Conservation (phyloP, 23 tunicate species). For the Halocynthia roretzi region DNA sequence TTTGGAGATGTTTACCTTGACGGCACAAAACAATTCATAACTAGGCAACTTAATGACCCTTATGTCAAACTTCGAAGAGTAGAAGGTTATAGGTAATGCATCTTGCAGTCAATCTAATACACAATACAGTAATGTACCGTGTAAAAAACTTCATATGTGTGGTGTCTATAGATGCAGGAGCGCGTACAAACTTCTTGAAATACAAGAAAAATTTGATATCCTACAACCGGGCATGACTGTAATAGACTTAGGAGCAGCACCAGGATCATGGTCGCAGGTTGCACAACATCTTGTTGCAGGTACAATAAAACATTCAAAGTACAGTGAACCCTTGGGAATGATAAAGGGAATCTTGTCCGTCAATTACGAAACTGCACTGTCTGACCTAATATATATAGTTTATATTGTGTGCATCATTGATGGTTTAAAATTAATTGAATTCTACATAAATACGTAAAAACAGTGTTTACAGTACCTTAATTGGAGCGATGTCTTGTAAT, state of each 20-base stretch:
- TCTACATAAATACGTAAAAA: no score
- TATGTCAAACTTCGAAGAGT: constrained; percentile 54
- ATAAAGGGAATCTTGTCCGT: no score
- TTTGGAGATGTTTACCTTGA: constrained; percentile 49
- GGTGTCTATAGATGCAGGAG: constrained; percentile 63
- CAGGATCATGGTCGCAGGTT: constrained; percentile 98
- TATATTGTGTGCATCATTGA: background rate
- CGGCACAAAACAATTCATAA: constrained; percentile 51
- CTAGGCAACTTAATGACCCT: constrained; percentile 70
- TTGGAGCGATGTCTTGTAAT: no score
- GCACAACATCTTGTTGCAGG: constrained; percentile 21
- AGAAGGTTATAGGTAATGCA: constrained; percentile 61
- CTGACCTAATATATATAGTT: background rate
- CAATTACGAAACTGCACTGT: no score
- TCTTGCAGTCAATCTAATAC: background rate
- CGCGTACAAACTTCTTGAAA: constrained; percentile 76
- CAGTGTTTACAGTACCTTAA: no score
- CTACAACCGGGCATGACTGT: constrained; percentile 56
- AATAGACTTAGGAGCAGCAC: constrained; percentile 78
- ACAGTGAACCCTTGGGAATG: no score
- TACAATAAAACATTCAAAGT: background rate
- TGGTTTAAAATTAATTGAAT: no score
- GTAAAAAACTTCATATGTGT: no score
- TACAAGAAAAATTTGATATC: constrained; percentile 49
- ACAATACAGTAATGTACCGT: no score